A percentile compares a stretch with the other conserved stretches of the same genome.
Conservation (phyloP, 2,888 invertebrate genomes). For the Lepidochrysops patricia region DNA sequence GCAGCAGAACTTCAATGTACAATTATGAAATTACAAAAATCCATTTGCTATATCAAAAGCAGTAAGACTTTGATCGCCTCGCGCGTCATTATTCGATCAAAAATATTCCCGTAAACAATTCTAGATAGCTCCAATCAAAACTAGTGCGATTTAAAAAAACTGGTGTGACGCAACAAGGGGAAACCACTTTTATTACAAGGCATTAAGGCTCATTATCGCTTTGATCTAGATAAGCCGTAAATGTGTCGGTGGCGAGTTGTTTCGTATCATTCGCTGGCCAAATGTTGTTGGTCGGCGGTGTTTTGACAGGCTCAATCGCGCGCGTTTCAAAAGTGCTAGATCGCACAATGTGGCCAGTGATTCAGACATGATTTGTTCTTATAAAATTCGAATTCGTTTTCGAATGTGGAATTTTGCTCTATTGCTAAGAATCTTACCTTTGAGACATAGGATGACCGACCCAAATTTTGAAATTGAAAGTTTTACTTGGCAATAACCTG, state of each 20-base stretch:
- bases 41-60: neutral
- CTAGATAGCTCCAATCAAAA: constrained; percentile 37
- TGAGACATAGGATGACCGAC: no score
- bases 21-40: neutral
- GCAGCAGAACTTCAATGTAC: neutral
- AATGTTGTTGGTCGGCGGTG: constrained; percentile 61
- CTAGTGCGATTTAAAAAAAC: constrained; percentile 33
- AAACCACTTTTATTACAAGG: neutral
- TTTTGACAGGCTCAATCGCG: constrained; percentile 68
- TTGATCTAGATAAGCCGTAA: constrained; percentile 62
- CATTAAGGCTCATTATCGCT: constrained; percentile 23
- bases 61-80: constrained; percentile 21
- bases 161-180: neutral
- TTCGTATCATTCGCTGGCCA: constrained; percentile 65
- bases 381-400: no score
- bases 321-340: constrained; percentile 25
- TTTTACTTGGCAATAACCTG: no score
- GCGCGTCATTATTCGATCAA: constrained; percentile 23
- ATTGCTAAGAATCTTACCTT: no score
- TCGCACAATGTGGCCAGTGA: neutral
- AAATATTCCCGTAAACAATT: constrained; percentile 22
- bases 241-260: constrained; percentile 61
- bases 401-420: no score
- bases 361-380: no score
- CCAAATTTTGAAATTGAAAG: no score